Percentiles rank a stretch among this genome's conserved stretches.
Evolutionary conservation across 2,797 vertebrate genomes (phyloP).

Genomic region (Betta splendens): DNA sequence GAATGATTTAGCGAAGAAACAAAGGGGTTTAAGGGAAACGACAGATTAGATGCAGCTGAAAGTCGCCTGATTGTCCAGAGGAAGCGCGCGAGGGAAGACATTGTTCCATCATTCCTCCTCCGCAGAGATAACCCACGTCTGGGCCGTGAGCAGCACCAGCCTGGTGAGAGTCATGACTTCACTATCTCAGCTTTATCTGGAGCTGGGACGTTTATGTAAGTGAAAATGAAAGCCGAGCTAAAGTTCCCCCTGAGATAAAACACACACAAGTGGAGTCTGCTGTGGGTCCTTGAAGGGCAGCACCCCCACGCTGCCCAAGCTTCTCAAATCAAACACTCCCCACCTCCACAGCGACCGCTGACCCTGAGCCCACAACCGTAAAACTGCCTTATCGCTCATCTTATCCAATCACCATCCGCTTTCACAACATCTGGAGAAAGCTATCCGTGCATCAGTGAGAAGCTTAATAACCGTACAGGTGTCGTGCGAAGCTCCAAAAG

Average conservation of each 20-base stretch:
- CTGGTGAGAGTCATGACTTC: neutral
- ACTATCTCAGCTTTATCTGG: neutral
- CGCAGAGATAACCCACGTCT: no score
- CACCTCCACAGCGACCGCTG: neutral
- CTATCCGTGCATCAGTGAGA: no score
- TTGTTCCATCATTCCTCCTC: no score
- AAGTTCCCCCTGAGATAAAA: slow-evolving; percentile 5
- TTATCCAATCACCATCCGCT: neutral
- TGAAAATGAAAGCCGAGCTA: neutral
- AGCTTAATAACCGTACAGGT: no score
- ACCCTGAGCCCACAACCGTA: neutral
- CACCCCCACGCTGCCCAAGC: neutral
- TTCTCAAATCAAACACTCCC: slow-evolving; percentile 25
- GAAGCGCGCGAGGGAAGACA: no score
- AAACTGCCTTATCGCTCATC: neutral
- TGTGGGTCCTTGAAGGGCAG: neutral
- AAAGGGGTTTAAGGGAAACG: no score
- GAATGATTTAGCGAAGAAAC: neutral
- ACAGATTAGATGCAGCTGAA: no score
- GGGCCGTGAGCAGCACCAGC: neutral
- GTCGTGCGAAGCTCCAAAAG: no score
- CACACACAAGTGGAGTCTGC: neutral
- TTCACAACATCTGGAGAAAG: neutral
- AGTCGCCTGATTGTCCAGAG: no score
- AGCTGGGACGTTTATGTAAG: neutral